Conservation (phyloP, 2,113 vertebrate species). For the Eleginops maclovinus region DNA sequence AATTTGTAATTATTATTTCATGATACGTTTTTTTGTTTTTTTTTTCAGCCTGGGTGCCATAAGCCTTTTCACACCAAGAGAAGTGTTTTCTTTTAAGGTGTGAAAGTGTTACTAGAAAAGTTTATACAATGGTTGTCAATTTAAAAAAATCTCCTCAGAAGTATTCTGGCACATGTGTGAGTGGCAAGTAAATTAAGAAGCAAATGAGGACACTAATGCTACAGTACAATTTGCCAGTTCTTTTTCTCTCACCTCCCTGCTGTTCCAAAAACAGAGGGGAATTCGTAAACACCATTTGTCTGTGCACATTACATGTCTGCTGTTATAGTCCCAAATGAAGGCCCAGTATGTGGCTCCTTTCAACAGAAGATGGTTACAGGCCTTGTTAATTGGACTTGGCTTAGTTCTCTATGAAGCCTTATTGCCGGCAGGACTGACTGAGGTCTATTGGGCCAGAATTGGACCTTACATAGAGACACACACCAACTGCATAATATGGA, state of each 20-base stretch:
- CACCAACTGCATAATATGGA: slow-evolving; percentile 35
- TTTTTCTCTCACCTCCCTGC: slow-evolving; percentile 60
- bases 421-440: slow-evolving; percentile 70
- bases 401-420: slow-evolving; percentile 70
- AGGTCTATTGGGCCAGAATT: slow-evolving; percentile 65
- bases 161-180: slow-evolving; percentile 19
- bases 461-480: slow-evolving; percentile 41
- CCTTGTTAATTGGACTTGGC: slow-evolving; percentile 84
- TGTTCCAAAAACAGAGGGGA: slow-evolving; percentile 65
- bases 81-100: slow-evolving; percentile 6
- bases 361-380: slow-evolving; percentile 77
- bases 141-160: neutral
- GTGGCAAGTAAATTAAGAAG: slow-evolving; percentile 39
- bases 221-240: slow-evolving; percentile 65
- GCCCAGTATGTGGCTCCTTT: slow-evolving; percentile 76
- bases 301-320: slow-evolving; percentile 70
- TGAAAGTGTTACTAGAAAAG: slow-evolving; percentile 16
- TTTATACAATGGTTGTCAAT: slow-evolving; percentile 13
- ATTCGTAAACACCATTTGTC: slow-evolving; percentile 75
- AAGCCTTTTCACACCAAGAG: neutral
- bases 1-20: neutral
- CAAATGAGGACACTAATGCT: slow-evolving; percentile 50
- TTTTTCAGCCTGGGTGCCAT: neutral
- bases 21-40: neutral
- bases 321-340: slow-evolving; percentile 74